Evolutionary conservation across 1,140 invertebrate species (phyloP).

Genomic region (Drosophila lacertosa): DNA sequence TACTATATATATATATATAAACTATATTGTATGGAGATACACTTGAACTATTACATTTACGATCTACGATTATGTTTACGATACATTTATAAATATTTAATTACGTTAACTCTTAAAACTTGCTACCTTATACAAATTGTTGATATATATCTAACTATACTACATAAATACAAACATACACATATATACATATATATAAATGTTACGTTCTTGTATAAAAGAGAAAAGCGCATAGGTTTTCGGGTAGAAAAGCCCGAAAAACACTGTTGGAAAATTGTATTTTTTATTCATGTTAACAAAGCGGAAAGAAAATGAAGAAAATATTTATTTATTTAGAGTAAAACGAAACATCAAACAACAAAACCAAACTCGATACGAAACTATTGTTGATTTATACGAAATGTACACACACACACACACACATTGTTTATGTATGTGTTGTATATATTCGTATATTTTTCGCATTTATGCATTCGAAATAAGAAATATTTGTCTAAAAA

Average conservation of each 20-base stretch:
- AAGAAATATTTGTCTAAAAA: constrained; percentile 40
- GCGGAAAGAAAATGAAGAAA: constrained; percentile 5
- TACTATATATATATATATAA: constrained; percentile 47
- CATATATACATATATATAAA: constrained; percentile 54
- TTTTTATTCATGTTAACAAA: constrained; percentile 72
- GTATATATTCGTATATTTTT: constrained; percentile 63
- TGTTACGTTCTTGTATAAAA: constrained; percentile 63
- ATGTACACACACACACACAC: constrained; percentile 13
- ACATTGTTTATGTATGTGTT: not conserved
- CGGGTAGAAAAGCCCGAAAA: constrained; percentile 1
- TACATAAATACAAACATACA: constrained; percentile 54
- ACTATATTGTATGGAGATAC: constrained; percentile 20
- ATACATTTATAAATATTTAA: constrained; percentile 36
- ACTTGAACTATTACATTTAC: constrained; percentile 62
- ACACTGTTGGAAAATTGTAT: constrained; percentile 63
- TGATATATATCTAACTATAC: constrained; percentile 70
- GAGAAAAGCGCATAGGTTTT: constrained; percentile 39
- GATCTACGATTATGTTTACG: constrained; percentile 51
- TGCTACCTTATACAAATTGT: constrained; percentile 78
- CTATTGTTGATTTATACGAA: constrained; percentile 50
- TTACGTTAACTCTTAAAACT: constrained; percentile 65
- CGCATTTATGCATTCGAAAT: constrained; percentile 75
- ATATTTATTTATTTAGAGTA: constrained; percentile 54
- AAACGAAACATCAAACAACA: constrained; percentile 31
- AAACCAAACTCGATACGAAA: constrained; percentile 38